Percentiles rank a stretch among this genome's conserved stretches.
Evolutionary conservation across 2,113 vertebrate genomes (phyloP).

Genomic region (Burhinus oedicnemus): DNA sequence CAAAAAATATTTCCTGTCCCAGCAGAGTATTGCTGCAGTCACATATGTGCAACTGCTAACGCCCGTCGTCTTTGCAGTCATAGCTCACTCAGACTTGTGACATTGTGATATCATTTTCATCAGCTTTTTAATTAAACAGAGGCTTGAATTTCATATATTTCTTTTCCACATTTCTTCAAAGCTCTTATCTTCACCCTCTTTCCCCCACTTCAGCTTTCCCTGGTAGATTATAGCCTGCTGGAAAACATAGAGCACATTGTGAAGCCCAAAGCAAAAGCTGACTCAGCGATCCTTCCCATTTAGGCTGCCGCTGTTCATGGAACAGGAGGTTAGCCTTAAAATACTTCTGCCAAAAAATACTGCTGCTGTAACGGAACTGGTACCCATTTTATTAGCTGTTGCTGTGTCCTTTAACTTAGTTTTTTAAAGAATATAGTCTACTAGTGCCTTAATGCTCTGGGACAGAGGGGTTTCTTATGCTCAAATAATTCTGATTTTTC

Average conservation of each 20-base stretch:
- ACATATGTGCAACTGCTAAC: neutral
- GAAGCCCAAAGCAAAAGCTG: constrained; percentile 31
- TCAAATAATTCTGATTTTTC: neutral
- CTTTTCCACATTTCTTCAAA: neutral
- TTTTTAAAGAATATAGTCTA: neutral
- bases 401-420: neutral
- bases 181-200: neutral
- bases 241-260: constrained; percentile 55
- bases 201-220: neutral
- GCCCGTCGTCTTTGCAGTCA: neutral
- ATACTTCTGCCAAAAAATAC: constrained; percentile 33
- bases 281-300: neutral
- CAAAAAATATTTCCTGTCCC: neutral
- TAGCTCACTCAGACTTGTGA: neutral
- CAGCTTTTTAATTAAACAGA: neutral
- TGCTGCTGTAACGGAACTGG: neutral
- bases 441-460: neutral
- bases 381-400: constrained; percentile 27
- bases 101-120: neutral
- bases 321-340: constrained; percentile 48
- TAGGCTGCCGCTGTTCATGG: neutral
- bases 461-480: neutral
- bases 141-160: neutral
- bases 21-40: neutral
- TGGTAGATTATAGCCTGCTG: neutral